A percentile compares a stretch with the other conserved stretches of the same genome.
Conservation (phyloP, 2,888 invertebrate species). For the Theodoxus fluviatilis region DNA sequence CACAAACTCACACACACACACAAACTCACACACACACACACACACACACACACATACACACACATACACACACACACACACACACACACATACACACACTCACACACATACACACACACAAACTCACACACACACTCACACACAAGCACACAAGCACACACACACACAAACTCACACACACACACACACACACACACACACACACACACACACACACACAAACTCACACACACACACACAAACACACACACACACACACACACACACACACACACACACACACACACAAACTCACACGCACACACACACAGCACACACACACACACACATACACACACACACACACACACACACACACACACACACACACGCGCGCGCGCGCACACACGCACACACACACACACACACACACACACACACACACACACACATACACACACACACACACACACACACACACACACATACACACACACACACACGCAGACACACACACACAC, state of each 20-base stretch:
- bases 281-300: slow-evolving; percentile 14
- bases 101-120: slow-evolving; percentile 14
- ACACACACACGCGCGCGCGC: neutral
- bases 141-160: neutral
- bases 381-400: slow-evolving; percentile 22
- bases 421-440: slow-evolving; percentile 13
- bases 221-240: slow-evolving; percentile 1
- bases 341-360: neutral
- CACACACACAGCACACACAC: neutral
- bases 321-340: neutral
- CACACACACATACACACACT: slow-evolving; percentile 20
- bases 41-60: neutral
- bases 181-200: neutral
- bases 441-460: slow-evolving; percentile 9
- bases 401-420: slow-evolving; percentile 21
- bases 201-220: neutral
- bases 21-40: neutral
- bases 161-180: neutral
- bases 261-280: slow-evolving; percentile 1
- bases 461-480: neutral
- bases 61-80: slow-evolving; percentile 22
- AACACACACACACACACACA: slow-evolving; percentile 12
- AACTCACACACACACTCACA: slow-evolving; percentile 3
- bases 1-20: too few relatives aligned
- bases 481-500: neutral